phyloP scores from a whole-genome alignment of 2,797 vertebrate genomes.

The Petrocephalus sullivani region DNA sequence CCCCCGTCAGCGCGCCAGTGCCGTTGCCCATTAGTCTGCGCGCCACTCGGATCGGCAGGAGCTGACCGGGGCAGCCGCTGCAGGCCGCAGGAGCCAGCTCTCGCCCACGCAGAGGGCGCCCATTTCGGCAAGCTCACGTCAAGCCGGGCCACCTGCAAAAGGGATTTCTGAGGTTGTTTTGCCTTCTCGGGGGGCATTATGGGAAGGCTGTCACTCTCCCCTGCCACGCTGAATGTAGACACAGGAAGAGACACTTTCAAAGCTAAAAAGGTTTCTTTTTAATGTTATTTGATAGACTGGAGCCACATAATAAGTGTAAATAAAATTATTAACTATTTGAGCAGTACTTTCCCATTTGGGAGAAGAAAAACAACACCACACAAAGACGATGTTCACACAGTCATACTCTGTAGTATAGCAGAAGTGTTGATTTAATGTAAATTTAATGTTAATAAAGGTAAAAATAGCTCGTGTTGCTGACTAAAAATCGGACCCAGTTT shows the following conservation, averaged over 20 bases:
- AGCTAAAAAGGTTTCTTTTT: not conserved
- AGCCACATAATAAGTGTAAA: not conserved
- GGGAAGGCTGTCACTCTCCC: not conserved
- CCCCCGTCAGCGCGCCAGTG: conserved; percentile 17
- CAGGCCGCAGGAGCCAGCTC: not conserved
- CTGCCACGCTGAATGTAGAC: not conserved
- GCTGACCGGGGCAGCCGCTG: not conserved
- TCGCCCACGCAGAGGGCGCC: not conserved
- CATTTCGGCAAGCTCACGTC: not conserved
- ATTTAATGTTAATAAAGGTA: not conserved
- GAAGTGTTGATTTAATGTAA: not conserved
- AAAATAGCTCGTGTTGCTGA: not conserved
- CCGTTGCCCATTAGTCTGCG: not conserved
- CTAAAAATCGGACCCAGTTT: not conserved
- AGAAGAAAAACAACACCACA: not conserved
- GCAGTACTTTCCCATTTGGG: not conserved
- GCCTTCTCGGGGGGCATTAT: not conserved
- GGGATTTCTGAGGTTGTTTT: not conserved
- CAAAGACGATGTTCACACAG: not conserved
- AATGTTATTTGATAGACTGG: not conserved
- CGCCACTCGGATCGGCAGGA: not conserved
- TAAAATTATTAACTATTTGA: not conserved
- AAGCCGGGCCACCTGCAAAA: not conserved
- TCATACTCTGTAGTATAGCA: not conserved
- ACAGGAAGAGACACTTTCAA: not conserved